Conservation (phyloP, 2,888 invertebrate species). For the Dioctria rufipes region DNA sequence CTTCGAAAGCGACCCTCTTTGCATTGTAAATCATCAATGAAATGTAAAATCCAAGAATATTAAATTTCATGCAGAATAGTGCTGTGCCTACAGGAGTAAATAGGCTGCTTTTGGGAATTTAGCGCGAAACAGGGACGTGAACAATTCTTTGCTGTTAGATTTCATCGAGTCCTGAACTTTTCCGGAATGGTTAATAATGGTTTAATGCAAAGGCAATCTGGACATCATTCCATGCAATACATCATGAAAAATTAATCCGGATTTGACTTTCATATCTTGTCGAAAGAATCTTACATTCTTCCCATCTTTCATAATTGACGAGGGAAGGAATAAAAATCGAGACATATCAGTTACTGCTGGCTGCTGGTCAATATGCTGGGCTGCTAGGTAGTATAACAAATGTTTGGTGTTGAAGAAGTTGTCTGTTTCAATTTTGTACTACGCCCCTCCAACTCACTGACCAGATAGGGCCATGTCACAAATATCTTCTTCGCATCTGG, state of each 20-base stretch:
- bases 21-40: constrained; percentile 56
- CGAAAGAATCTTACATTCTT: constrained; percentile 3
- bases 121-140: background rate
- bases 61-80: constrained; percentile 53
- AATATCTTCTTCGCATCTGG: background rate
- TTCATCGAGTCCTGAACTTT: background rate
- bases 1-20: constrained; percentile 9
- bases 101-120: background rate
- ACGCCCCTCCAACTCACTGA: constrained; percentile 2
- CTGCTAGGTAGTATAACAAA: constrained; percentile 35
- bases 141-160: too few relatives aligned
- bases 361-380: constrained; percentile 33
- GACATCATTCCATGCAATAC: background rate
- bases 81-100: background rate
- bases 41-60: constrained; percentile 57
- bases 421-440: constrained; percentile 55
- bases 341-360: constrained; percentile 36
- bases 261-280: constrained; percentile 23
- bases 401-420: constrained; percentile 33
- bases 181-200: background rate
- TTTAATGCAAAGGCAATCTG: background rate
- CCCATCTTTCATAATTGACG: constrained; percentile 20
- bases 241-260: constrained; percentile 29
- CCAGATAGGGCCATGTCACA: background rate
- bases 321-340: constrained; percentile 52